Evolutionary conservation across 1,140 invertebrate genomes (phyloP), one percentile per base, ranked within the genome.

Genomic region (Caligus rogercresseyi): DNA sequence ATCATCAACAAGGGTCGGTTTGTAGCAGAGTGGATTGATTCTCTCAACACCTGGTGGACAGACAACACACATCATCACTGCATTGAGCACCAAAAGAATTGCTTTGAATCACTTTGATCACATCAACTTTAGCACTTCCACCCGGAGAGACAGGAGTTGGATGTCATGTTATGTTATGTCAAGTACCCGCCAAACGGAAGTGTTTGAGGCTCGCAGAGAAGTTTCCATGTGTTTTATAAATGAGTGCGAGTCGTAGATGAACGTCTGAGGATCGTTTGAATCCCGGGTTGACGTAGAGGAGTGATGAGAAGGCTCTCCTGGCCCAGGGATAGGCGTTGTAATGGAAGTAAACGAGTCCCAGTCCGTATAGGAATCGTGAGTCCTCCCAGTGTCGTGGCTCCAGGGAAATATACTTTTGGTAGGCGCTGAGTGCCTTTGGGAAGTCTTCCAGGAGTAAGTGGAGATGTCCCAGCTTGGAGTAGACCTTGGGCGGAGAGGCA

Each of bases 291-390:
- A 86, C 81, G 77, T 95, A 96, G 70, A 95, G 75, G 57, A 92
- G 79, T 77, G 91, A 83, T 72, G 88, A 87, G 72, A 94, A 89
- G 67, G 87, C 81, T 77, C 87, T 86, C 66, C 87, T 84, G 54
- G 89, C 84, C 93, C 89, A 94, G 73, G 88, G 83, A 75, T 86
- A 94, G 59, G 87, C 85, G 74, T 92, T 91, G 74, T 86, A 96
- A 70, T 96, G 89, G 72, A 90, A 95, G 74, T 96, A 97, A 54
- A 91, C 89, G 2, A 97, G 77, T 7, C 89, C 92, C 31, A 93
- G 76, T 18, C 92, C 92, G 75, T 94, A 98, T 11, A 96, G 77
- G 73, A 93, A 93, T 23, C 83, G 77, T 0, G 86, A 79, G 76
- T 96, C 87, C 73, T 86, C 89, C 88, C 89, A 93, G 57, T 67